These are phyloP conservation scores for Oasisia sp. DNA, from an alignment of 2,888 invertebrate genomes.

Conservation along the genomic window DNA sequence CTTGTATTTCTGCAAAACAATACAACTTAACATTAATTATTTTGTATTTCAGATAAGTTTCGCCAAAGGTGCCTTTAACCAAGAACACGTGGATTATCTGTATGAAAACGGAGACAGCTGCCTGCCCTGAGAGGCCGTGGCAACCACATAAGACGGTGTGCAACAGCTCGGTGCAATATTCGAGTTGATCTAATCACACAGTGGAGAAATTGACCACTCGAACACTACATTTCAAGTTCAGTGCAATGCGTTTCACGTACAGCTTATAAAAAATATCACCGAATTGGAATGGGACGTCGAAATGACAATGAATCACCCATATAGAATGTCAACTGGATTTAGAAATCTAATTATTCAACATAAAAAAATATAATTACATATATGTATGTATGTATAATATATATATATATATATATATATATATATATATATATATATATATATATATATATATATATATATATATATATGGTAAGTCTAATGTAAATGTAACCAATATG, in stretches of 20 bases:
- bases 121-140: not conserved
- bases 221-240: not conserved
- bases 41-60: not conserved
- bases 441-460: no score
- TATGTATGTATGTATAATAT: no score
- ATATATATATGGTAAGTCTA: no score
- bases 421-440: no score
- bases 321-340: not conserved
- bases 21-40: not conserved
- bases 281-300: not conserved
- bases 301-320: not conserved
- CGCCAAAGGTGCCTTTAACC: not conserved
- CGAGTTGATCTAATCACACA: not conserved
- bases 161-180: not conserved
- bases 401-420: no score
- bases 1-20: no score
- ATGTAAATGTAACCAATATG: not conserved
- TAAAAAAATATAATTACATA: not conserved
- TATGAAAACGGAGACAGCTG: not conserved
- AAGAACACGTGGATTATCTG: not conserved
- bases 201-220: not conserved
- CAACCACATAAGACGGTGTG: not conserved
- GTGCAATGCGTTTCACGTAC: no score
- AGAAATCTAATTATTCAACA: not conserved
- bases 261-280: no score